Evolutionary conservation across 2,113 vertebrate genomes (phyloP).

Genomic region (Turdus rufiventris): DNA sequence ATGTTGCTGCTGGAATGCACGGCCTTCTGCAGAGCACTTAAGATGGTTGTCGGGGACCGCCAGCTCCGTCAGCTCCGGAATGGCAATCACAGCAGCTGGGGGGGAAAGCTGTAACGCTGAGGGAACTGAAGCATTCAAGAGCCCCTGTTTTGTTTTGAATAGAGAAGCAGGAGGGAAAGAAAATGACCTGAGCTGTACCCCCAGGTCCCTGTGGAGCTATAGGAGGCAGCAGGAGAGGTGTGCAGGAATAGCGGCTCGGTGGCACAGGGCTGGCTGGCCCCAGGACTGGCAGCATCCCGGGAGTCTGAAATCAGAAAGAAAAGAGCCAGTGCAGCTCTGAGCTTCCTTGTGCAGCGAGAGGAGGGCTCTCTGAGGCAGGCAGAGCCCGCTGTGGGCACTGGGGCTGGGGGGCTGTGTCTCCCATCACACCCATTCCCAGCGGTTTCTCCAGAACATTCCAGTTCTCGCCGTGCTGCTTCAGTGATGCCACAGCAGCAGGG

Average conservation of each 20-base stretch:
- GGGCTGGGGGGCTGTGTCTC: neutral
- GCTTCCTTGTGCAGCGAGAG: neutral
- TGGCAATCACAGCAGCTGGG: neutral
- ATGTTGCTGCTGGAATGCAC: neutral
- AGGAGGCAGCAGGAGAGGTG: neutral
- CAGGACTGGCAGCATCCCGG: accelerated
- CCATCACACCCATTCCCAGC: accelerated
- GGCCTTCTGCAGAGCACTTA: neutral
- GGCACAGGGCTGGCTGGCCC: neutral
- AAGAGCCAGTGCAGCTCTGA: neutral
- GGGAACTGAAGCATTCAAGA: neutral
- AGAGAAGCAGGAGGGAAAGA: neutral
- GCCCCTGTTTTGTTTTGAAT: neutral
- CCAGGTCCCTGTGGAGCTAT: accelerated
- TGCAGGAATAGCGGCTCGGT: accelerated
- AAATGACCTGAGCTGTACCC: neutral
- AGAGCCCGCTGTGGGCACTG: neutral
- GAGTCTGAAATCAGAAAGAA: neutral
- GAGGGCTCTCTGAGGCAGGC: neutral
- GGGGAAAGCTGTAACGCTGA: neutral
- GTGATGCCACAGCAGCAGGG: neutral
- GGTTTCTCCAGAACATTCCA: neutral
- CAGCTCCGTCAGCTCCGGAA: neutral
- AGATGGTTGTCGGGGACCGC: neutral
- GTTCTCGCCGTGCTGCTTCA: neutral